These are phyloP conservation scores for Drosophila albomicans DNA, from an alignment of 1,140 invertebrate species.

Conservation along the genomic window DNA sequence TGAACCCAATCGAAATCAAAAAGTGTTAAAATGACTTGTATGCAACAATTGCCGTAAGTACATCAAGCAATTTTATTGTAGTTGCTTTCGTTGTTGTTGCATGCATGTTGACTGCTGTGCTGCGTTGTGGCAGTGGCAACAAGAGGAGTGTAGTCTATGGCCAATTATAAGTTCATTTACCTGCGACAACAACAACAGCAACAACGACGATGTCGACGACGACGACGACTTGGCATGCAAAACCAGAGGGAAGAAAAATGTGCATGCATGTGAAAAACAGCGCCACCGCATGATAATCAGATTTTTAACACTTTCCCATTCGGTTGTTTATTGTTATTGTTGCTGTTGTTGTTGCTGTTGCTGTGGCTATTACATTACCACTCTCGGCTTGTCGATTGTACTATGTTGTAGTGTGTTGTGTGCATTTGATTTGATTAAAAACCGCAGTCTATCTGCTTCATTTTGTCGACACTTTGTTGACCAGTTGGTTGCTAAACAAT, in stretches of 20 bases:
- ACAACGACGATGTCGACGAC: not conserved
- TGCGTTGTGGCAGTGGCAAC: constrained; percentile 41
- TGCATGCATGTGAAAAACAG: constrained; percentile 75
- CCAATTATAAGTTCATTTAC: constrained; percentile 83
- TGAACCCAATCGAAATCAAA: not conserved
- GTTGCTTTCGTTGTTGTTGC: constrained; percentile 9
- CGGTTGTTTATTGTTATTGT: constrained; percentile 31
- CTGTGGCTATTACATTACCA: constrained; percentile 63
- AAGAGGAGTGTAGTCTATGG: constrained; percentile 55
- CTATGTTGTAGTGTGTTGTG: constrained; percentile 14
- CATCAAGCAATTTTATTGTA: not conserved
- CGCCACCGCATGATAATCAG: constrained; percentile 79
- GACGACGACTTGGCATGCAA: constrained; percentile 36
- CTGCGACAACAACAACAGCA: constrained; percentile 52
- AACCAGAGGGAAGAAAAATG: constrained; percentile 67
- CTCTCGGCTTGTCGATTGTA: constrained; percentile 19
- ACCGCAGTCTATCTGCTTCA: constrained; percentile 78
- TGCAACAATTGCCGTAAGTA: constrained; percentile 3
- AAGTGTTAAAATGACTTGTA: constrained; percentile 1
- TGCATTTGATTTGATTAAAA: constrained; percentile 81
- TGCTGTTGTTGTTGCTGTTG: constrained; percentile 7
- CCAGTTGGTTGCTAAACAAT: constrained; percentile 38
- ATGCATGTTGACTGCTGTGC: constrained; percentile 17
- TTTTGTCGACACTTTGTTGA: constrained; percentile 71
- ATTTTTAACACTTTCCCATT: constrained; percentile 82